Evolutionary conservation across 2,113 vertebrate genomes (phyloP), one percentile per base, ranked within the genome.

Genomic region (Hydrolagus affinis): DNA sequence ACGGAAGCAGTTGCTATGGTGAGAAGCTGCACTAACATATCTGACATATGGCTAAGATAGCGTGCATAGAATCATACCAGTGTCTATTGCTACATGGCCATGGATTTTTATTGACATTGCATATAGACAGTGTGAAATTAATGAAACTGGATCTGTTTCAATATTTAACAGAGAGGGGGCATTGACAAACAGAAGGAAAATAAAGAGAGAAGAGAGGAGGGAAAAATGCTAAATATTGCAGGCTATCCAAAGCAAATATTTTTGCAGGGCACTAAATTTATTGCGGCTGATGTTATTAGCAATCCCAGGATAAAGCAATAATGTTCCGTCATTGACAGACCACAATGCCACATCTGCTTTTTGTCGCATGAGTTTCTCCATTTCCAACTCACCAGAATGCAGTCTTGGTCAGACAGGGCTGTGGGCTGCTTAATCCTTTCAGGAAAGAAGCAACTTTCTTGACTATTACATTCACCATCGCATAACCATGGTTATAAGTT

Each of bases 341-440:
- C 74, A 23, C 23, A 77, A 77, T 56, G 12, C 8, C 44, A 76
- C 74, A 76, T 76, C 74, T 76, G 44, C n/a, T 59, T 76, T 23
- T 12, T 21, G 19, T 76, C 44, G n/a, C 44, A 3, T 44, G 32
- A 59, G 19, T n/a, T 76, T 32, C 21, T 76, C 9, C 21, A 8
- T 21, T 11, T 11, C 19, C n/a, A 76, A 56, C 7, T 56, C 17
- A 77, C 12, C 21, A 56, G 23, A 60, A 23, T 12, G 56, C 44
- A 77, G n/a, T 59, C 11, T 30, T 44, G 19, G 59, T 12, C 32
- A 21, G 56, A 23, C 17, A n/a, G 9, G 28, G 10, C 14, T 59
- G 75, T 0, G 23, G 56, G 23, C 59, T 12, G 59, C 23, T 77
- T 77, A 57, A 77, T 21, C 44, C 9, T 23, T 60, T 59, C 1